phyloP scores from a whole-genome alignment of 2,888 invertebrate species.

The Agrotis puta region DNA sequence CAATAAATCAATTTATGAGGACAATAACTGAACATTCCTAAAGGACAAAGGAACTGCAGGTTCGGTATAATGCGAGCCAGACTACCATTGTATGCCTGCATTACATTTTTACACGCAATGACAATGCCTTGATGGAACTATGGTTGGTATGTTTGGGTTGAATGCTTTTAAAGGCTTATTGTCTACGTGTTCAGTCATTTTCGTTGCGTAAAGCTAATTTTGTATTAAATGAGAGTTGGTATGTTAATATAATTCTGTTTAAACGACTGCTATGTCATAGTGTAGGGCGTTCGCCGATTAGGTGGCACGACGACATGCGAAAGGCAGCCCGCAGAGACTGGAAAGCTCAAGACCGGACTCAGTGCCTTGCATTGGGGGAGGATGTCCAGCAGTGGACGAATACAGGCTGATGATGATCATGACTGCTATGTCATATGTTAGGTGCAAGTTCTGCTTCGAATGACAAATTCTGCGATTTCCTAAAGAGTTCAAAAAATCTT shows the following conservation, averaged over 20 bases:
- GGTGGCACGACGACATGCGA: too few species aligned
- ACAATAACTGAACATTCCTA: conserved; percentile 66
- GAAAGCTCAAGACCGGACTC: too few species aligned
- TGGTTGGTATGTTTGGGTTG: conserved; percentile 33
- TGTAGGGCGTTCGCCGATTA: too few species aligned
- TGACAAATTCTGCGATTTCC: too few species aligned
- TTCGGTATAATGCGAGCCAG: conserved; percentile 45
- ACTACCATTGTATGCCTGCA: conserved; percentile 68
- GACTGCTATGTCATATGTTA: neutral
- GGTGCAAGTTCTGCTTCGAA: neutral
- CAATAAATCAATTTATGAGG: conserved; percentile 76
- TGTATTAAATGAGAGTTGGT: neutral
- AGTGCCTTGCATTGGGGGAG: too few species aligned
- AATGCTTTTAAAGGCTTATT: conserved; percentile 53
- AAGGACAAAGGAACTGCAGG: conserved; percentile 56
- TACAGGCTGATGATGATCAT: too few species aligned
- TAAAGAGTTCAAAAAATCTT: too few species aligned
- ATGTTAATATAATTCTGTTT: conserved; percentile 1
- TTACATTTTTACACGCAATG: conserved; percentile 72
- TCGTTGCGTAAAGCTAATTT: conserved; percentile 34
- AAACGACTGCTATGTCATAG: neutral
- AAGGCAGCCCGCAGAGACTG: too few species aligned
- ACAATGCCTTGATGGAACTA: conserved; percentile 48
- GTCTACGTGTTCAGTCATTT: conserved; percentile 31
- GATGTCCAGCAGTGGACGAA: too few species aligned